Evolutionary conservation across 2,113 vertebrate genomes (phyloP), one percentile per base, ranked within the genome.

Genomic region (Menidia beryllina): DNA sequence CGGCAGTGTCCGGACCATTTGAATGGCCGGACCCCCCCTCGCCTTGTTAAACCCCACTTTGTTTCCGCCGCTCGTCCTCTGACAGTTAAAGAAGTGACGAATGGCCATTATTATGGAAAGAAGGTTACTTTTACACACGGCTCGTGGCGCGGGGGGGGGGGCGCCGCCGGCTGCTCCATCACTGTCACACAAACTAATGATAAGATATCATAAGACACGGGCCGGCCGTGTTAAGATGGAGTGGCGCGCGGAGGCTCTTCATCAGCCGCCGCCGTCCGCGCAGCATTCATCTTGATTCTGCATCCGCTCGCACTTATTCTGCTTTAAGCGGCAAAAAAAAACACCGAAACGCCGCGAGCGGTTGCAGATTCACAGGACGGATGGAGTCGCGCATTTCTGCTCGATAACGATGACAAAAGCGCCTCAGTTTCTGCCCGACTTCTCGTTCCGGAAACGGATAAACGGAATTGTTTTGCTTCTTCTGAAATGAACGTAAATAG

Each of bases 121-220:
- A 93, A 93, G 92, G 92, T 93, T 93, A 90, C 91, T 92, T 89
- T 92, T 92, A 88, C 86, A 88, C 87, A 90, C 78, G 82, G 86
- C 84, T 85, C 48, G 51, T 36, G 58, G 83, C 73, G 69, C 79
- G 34, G 79, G 68, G 68, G 68, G 63, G 77, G 75, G 57, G 60
- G 62, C n/a, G 57, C 57, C 59, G 51, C 77, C 41, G 70, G 71
- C 71, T 24, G 67, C 88, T 93, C 89, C 87, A 88, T 93, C 93
- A 92, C 82, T 93, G 93, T 93, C 93, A 88, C 62, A 50, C 55
- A 86, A 90, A 91, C 90, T 93, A 92, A 93, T 93, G 93, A 93
- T 93, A 92, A 93, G 91, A 90, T 91, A 93, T 93, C 92, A 93
- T 92, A 89, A 91, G 92, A 92, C 92, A 86, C 84, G 59, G 82